Evolutionary conservation across 2,888 invertebrate species (phyloP), one percentile per base, ranked within the genome.

Genomic region (Melipona beecheii): DNA sequence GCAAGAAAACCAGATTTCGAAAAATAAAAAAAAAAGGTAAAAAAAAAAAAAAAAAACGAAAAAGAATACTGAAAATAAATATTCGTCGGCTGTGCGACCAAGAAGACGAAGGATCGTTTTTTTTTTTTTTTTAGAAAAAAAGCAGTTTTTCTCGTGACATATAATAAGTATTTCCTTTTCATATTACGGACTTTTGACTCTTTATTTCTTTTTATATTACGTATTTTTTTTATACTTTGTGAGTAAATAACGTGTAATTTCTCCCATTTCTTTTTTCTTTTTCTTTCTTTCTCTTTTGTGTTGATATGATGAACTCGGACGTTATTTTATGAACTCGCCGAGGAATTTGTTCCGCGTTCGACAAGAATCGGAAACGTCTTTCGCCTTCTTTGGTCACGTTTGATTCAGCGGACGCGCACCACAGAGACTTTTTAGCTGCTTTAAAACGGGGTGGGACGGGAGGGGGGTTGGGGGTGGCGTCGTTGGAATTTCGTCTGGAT

Each of bases 1-100:
- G 82, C 91, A 92, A 90, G 89, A 92, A 92, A 92, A 92, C 76
- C 86, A 81, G 54, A 78, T 86, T 78, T 52, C 56, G 87, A 84
- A 85, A 83, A 75, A 56, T 49, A n/a, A 24, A 69, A 76, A 84
- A 86, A 64, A 79, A 83, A 74, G 79, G 84, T 58, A 73, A 24
- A 60, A 43, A 43, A 1, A 43, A 9, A 36, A 43, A 43, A 31
- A 31, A 73, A 24, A 56, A 43, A 43, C 1, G 4, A 68, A 49
- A 49, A 43, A 52, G 77, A 74, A 62, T 50, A 78, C 82, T 66
- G 71, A 64, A 71, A 54, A 83, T 43, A 60, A 74, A 66, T 65
- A 79, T 75, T 85, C 78, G 75, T 72, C 68, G 60, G 43, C n/a
- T n/a, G 52, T 36, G 66, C 65, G 74, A 62, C 65, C 31, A 54